phyloP scores from a whole-genome alignment of 2,113 vertebrate genomes.

The Python bivittatus region DNA sequence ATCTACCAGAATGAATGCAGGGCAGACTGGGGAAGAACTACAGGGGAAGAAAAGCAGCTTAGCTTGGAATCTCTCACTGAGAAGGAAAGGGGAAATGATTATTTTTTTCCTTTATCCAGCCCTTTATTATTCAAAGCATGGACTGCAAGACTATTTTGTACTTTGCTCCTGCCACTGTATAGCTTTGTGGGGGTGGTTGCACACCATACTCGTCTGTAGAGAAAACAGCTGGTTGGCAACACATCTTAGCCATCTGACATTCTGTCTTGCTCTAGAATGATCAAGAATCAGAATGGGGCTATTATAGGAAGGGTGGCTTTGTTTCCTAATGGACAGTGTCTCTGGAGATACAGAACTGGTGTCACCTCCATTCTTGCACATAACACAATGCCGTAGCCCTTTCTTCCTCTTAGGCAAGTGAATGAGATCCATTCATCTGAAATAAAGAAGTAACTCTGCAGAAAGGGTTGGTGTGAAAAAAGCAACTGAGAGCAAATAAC shows the following conservation, averaged over 20 bases:
- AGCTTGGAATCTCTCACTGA: background rate
- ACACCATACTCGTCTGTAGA: background rate
- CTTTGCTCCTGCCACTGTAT: background rate
- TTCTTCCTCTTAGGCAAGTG: background rate
- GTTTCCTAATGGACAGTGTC: background rate
- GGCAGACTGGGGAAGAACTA: conserved; percentile 16
- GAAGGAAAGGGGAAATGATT: background rate
- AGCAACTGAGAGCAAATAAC: background rate
- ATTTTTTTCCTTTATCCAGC: conserved; percentile 2
- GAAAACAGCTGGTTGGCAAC: background rate
- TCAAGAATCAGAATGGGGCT: background rate
- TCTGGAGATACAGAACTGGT: too few relatives aligned
- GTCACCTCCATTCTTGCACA: background rate
- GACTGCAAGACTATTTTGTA: background rate
- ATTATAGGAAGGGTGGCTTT: background rate
- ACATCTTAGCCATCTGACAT: background rate
- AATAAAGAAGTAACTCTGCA: background rate
- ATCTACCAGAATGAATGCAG: conserved; percentile 62
- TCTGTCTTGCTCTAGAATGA: background rate
- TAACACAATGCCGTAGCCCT: background rate
- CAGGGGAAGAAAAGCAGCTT: conserved; percentile 8
- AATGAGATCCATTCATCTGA: background rate
- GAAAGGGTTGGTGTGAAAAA: background rate
- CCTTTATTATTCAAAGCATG: conserved; percentile 37
- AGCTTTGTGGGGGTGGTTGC: accelerated